Evolutionary conservation across 2,888 invertebrate species (phyloP).

Genomic region (Labia minor): DNA sequence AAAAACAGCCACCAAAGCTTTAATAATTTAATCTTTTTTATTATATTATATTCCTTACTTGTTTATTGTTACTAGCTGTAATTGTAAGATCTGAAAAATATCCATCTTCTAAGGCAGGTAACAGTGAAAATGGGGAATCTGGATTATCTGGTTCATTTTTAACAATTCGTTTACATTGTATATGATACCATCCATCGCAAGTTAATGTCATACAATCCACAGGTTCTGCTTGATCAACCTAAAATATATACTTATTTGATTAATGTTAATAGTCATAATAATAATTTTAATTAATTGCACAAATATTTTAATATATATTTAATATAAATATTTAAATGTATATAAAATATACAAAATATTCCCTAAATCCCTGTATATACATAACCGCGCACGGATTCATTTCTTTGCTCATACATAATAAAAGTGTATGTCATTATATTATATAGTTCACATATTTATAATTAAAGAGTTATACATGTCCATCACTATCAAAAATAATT

Average conservation of each 20-base stretch:
- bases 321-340: too few species aligned
- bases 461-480: too few species aligned
- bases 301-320: neutral
- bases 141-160: constrained; percentile 39
- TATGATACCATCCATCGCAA: constrained; percentile 51
- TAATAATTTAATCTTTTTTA: too few species aligned
- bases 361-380: too few species aligned
- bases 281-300: constrained; percentile 13
- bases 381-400: too few species aligned
- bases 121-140: constrained; percentile 48
- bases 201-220: constrained; percentile 45
- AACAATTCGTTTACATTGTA: constrained; percentile 48
- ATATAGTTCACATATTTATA: too few species aligned
- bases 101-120: constrained; percentile 52
- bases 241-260: constrained; percentile 29
- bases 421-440: too few species aligned
- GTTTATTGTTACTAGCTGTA: constrained; percentile 42
- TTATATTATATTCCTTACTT: too few species aligned
- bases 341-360: too few species aligned
- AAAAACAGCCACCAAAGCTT: too few species aligned
- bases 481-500: too few species aligned
- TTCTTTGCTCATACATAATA: too few species aligned
- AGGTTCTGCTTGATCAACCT: constrained; percentile 43
- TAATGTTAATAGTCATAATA: neutral
- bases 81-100: constrained; percentile 51